Evolutionary conservation across 2,888 invertebrate species (phyloP).

Genomic region (Pterobdella sp.): DNA sequence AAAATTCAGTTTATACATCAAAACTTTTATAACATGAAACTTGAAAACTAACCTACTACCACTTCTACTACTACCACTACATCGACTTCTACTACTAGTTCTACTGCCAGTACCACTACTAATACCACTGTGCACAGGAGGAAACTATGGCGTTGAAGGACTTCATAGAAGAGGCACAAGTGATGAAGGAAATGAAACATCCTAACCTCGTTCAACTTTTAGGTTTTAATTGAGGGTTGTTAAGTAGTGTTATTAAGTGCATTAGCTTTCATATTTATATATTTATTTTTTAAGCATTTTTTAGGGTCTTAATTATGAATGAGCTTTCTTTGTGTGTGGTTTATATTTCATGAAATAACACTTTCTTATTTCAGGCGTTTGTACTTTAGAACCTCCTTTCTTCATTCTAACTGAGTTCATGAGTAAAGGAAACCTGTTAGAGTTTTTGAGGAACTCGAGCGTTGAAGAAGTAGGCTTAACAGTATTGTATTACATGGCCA

Average conservation of each 20-base stretch:
- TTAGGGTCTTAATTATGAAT: neutral
- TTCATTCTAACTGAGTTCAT: constrained; percentile 99
- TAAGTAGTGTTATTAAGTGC: too few relatives aligned
- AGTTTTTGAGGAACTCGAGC: constrained; percentile 65
- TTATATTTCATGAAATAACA: too few relatives aligned
- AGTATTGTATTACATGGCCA: constrained; percentile 95
- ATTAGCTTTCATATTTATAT: too few relatives aligned
- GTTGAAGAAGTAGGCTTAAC: constrained; percentile 70
- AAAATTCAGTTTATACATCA: too few relatives aligned
- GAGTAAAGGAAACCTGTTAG: constrained; percentile 93
- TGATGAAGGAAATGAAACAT: constrained; percentile 99
- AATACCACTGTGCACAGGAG: constrained; percentile 57
- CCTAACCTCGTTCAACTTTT: constrained; percentile 93
- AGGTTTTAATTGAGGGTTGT: constrained; percentile 54
- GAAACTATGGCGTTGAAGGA: constrained; percentile 99
- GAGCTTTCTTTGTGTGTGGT: too few relatives aligned
- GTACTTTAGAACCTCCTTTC: constrained; percentile 78
- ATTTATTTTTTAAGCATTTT: too few relatives aligned
- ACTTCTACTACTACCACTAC: too few relatives aligned
- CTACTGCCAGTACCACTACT: neutral
- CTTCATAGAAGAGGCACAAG: constrained; percentile 94
- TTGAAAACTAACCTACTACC: too few relatives aligned
- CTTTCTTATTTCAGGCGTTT: constrained; percentile 59
- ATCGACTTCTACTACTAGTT: neutral
- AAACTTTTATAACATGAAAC: too few relatives aligned